Evolutionary conservation across 92 coral and sea anemone species (phyloP).

Genomic region (Muricea muricata): DNA sequence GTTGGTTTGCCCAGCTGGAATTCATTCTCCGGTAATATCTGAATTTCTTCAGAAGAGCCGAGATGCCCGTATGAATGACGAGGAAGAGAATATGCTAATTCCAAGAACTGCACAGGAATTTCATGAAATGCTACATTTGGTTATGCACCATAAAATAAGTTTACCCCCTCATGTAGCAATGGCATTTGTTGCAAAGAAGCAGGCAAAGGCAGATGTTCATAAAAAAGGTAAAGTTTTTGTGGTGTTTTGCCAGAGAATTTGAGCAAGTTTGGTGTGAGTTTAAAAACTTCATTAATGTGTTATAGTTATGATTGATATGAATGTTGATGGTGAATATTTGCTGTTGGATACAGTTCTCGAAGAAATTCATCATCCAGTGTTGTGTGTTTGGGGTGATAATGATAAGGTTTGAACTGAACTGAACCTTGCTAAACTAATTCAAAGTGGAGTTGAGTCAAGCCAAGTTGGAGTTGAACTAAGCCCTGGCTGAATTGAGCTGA

Average conservation of each 20-base stretch:
- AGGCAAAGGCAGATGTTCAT: slow-evolving; percentile 57
- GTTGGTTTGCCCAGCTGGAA: slow-evolving; percentile 90
- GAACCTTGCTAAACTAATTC: no score
- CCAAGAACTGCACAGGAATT: slow-evolving; percentile 86
- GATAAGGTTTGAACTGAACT: slow-evolving; percentile 68
- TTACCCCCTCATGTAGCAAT: slow-evolving; percentile 73
- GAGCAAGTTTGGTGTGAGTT: no score
- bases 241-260: no score
- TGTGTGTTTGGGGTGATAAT: slow-evolving; percentile 92
- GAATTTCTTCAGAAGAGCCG: slow-evolving; percentile 57
- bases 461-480: no score
- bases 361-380: slow-evolving; percentile 79
- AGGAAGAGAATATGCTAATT: slow-evolving; percentile 75
- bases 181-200: slow-evolving; percentile 71
- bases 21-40: slow-evolving; percentile 81
- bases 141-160: slow-evolving; percentile 63
- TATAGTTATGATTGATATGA: slow-evolving; percentile 80
- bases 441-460: not conserved
- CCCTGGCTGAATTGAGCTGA: no score
- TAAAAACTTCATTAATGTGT: no score
- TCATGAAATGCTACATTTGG: slow-evolving; percentile 75
- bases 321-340: slow-evolving; percentile 76
- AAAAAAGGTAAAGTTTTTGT: slow-evolving; percentile 72
- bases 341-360: slow-evolving; percentile 81
- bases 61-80: slow-evolving; percentile 54